These are phyloP conservation scores for Heterodera schachtii DNA, from an alignment of 1,140 invertebrate genomes.

Conservation along the genomic window DNA sequence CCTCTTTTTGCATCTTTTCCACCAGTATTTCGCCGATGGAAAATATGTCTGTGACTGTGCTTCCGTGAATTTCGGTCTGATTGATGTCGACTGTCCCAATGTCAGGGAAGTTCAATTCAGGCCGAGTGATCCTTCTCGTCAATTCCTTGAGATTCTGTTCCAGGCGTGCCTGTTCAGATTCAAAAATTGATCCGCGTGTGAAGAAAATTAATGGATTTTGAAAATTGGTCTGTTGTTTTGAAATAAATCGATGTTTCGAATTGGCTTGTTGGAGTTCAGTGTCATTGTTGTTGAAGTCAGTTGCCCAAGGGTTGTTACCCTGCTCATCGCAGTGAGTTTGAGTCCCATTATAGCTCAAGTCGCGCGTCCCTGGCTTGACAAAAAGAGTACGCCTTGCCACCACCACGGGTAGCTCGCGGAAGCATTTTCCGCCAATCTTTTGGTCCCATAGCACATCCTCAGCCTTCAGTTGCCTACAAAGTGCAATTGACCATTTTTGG, in stretches of 20 bases:
- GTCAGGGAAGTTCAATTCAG: background rate
- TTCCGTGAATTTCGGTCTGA: background rate
- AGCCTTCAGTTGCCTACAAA: conserved; percentile 5
- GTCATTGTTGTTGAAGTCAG: background rate
- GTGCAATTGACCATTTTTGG: background rate
- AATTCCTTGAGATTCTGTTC: background rate
- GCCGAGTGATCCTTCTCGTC: background rate
- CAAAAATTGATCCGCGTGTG: conserved; percentile 17
- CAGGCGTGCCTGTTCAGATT: background rate
- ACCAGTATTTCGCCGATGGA: background rate
- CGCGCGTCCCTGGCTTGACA: background rate
- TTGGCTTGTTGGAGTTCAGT: background rate
- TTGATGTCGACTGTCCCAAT: background rate
- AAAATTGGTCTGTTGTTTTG: background rate
- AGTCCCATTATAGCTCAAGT: background rate
- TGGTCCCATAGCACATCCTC: conserved; percentile 8
- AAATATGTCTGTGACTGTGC: background rate
- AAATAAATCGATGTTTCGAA: background rate
- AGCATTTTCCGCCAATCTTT: conserved; percentile 12
- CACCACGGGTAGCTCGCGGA: background rate
- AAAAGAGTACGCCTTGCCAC: background rate
- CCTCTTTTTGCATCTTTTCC: background rate
- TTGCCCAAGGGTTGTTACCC: background rate
- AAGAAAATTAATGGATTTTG: background rate
- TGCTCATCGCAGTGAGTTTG: conserved; percentile 7